Evolutionary conservation across 1,140 invertebrate species (phyloP).

Genomic region (Drosophila leontia): DNA sequence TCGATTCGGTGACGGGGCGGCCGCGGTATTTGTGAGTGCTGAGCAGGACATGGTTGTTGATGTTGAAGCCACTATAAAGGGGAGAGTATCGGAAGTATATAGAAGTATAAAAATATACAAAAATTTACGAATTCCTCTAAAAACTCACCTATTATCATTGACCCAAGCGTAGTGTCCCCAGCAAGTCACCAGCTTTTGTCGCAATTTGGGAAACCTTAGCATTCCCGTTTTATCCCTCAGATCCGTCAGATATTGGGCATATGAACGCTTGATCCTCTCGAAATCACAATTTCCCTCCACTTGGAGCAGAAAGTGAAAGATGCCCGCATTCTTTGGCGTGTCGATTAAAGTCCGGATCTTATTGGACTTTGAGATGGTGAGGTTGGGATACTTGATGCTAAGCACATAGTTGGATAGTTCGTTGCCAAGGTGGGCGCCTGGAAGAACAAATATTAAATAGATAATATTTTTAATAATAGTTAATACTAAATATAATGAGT

Average conservation of each 20-base stretch:
- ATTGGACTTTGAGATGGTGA: constrained; percentile 88
- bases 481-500: too few species aligned
- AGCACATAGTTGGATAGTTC: constrained; percentile 83
- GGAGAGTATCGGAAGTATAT: neutral
- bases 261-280: constrained; percentile 85
- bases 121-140: neutral
- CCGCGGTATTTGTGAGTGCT: constrained; percentile 88
- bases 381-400: constrained; percentile 86
- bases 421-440: constrained; percentile 77
- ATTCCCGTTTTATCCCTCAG: constrained; percentile 86
- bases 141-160: constrained; percentile 76
- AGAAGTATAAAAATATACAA: too few species aligned
- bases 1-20: constrained; percentile 89
- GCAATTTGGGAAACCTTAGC: constrained; percentile 87
- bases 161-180: constrained; percentile 90
- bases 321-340: constrained; percentile 89
- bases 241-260: constrained; percentile 86
- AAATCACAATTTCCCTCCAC: constrained; percentile 87
- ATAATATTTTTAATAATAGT: neutral
- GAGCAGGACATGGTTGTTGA: constrained; percentile 90
- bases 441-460: neutral
- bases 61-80: constrained; percentile 86
- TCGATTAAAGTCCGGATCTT: constrained; percentile 89
- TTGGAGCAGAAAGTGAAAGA: constrained; percentile 88
- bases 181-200: constrained; percentile 87